Percentiles rank a stretch among this genome's conserved stretches.
phyloP scores from a whole-genome alignment of 2,113 vertebrate genomes.

The Mustela lutreola region DNA sequence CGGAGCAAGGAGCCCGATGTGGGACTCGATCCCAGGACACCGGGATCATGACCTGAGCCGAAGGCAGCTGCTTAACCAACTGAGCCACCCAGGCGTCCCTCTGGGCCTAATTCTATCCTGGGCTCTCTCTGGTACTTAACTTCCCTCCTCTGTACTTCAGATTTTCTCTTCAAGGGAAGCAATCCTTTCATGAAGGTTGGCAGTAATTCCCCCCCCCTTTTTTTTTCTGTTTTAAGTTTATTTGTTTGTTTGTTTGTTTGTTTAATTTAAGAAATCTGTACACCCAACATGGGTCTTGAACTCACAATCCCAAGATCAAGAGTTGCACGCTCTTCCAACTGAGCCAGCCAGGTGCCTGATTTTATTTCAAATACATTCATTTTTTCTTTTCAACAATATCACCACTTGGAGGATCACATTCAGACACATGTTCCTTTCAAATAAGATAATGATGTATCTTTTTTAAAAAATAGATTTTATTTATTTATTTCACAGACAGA shows the following conservation, averaged over 20 bases:
- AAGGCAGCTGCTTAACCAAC: no score
- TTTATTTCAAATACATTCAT: background rate
- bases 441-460: background rate
- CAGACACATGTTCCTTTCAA: background rate
- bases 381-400: background rate
- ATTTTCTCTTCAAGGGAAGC: slow-evolving; percentile 21
- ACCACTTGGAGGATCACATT: background rate
- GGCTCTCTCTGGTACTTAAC: background rate
- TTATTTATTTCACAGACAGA: no score
- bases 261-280: background rate
- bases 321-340: background rate
- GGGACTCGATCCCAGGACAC: no score
- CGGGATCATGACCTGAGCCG: no score
- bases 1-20: no score
- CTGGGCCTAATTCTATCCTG: background rate
- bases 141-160: background rate
- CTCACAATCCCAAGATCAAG: background rate
- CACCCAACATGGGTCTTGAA: background rate
- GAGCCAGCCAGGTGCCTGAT: background rate
- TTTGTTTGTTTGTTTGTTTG: no score
- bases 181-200: background rate
- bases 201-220: background rate
- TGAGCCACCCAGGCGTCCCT: no score
- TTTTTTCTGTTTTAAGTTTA: background rate
- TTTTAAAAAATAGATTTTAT: no score